Evolutionary conservation across 2,113 vertebrate genomes (phyloP).

Genomic region (Alligator mississippiensis): DNA sequence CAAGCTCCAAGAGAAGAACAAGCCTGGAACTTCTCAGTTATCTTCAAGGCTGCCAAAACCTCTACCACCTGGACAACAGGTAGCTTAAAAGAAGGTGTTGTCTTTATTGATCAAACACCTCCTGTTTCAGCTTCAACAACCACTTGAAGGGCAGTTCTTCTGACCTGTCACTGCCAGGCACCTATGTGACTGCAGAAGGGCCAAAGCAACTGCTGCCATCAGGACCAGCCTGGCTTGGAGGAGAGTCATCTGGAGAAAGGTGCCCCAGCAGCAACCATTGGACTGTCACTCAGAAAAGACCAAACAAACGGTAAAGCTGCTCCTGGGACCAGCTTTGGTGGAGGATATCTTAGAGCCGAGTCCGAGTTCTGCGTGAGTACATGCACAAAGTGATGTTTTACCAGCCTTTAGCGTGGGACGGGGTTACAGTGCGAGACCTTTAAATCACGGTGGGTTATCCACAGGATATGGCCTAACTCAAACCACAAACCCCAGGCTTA

Average conservation of each 20-base stretch:
- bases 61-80: neutral
- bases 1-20: neutral
- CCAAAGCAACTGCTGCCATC: neutral
- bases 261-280: fast-evolving
- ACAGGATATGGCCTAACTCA: neutral
- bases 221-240: too few relatives aligned
- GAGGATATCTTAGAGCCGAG: neutral
- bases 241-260: neutral
- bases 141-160: neutral
- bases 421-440: too few relatives aligned
- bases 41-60: neutral
- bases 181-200: neutral
- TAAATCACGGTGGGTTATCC: fast-evolving
- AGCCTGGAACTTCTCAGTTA: neutral
- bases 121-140: neutral
- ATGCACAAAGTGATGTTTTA: fast-evolving
- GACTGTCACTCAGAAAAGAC: neutral
- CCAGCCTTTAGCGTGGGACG: too few relatives aligned
- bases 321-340: too few relatives aligned
- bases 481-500: neutral
- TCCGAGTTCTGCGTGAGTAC: too few relatives aligned
- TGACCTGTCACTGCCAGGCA: fast-evolving
- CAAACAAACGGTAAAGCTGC: fast-evolving
- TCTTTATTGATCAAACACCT: neutral
- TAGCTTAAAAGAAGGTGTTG: fast-evolving